Evolutionary conservation across 1,140 invertebrate species (phyloP).

Genomic region (Eumaeus atala): DNA sequence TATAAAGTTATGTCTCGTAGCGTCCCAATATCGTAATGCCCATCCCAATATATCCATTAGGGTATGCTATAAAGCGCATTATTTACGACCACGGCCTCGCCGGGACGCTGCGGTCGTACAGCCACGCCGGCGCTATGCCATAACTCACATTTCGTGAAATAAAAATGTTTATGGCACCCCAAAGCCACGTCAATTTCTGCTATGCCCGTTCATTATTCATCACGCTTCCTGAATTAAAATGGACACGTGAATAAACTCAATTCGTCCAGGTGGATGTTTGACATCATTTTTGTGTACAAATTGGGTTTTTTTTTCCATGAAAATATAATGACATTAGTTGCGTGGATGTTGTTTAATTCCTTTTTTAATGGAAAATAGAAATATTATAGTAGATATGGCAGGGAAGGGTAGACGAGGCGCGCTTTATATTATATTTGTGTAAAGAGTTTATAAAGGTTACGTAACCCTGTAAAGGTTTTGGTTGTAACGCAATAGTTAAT

Average conservation of each 20-base stretch:
- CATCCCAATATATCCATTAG: neutral
- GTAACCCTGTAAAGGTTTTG: neutral
- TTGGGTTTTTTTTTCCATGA: too few species aligned
- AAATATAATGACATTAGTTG: too few species aligned
- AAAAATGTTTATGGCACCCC: constrained; percentile 35
- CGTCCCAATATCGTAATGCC: too few species aligned
- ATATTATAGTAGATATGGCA: too few species aligned
- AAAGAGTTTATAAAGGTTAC: too few species aligned
- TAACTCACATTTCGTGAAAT: constrained; percentile 16
- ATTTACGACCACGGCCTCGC: neutral
- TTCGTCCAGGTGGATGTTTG: too few species aligned
- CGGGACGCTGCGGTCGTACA: neutral
- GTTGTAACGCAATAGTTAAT: constrained; percentile 10
- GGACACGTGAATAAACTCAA: constrained; percentile 20
- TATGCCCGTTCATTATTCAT: constrained; percentile 24
- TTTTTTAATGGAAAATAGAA: too few species aligned
- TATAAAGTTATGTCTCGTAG: too few species aligned
- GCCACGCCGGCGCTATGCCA: neutral
- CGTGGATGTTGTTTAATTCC: too few species aligned
- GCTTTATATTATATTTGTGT: too few species aligned
- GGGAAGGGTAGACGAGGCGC: too few species aligned
- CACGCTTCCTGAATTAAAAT: constrained; percentile 33
- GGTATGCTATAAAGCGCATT: constrained; percentile 1
- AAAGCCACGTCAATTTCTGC: constrained; percentile 15
- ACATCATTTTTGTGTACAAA: too few species aligned